Conservation (phyloP, 2,797 vertebrate species). For the Pangasius djambal region DNA sequence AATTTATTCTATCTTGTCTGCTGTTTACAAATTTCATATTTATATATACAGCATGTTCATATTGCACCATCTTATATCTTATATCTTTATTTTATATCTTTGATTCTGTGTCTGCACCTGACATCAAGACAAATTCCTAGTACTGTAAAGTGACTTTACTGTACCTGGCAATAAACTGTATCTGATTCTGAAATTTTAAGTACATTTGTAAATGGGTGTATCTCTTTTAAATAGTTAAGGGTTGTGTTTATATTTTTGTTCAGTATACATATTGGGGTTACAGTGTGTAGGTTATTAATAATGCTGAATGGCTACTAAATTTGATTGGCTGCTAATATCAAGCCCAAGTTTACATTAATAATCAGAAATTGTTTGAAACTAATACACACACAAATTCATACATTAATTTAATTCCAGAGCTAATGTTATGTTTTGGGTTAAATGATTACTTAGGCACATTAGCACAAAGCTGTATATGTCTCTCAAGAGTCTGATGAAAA, state of each 20-base stretch:
- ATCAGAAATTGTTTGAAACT: slow-evolving; percentile 14
- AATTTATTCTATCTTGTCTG: too few relatives aligned
- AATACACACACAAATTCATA: not conserved
- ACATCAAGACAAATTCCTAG: too few relatives aligned
- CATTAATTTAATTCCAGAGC: slow-evolving; percentile 50
- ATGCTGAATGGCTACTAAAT: not conserved
- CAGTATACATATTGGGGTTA: not conserved
- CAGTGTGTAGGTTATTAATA: not conserved
- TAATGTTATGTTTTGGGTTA: slow-evolving; percentile 56
- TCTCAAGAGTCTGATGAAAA: slow-evolving; percentile 32
- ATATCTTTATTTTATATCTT: too few relatives aligned
- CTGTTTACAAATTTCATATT: too few relatives aligned
- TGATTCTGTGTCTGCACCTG: too few relatives aligned
- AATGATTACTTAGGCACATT: slow-evolving; percentile 71
- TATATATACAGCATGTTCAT: too few relatives aligned
- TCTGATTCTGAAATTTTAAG: not conserved
- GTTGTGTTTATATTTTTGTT: not conserved
- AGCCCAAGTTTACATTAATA: slow-evolving; percentile 5
- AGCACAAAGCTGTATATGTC: slow-evolving; percentile 64
- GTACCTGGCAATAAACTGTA: too few relatives aligned
- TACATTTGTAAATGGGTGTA: not conserved
- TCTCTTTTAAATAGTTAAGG: not conserved
- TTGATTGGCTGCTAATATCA: not conserved
- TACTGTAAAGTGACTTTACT: too few relatives aligned
- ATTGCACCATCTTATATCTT: too few relatives aligned